Conservation (phyloP, 2,113 vertebrate species). For the Toxotes chatareus region DNA sequence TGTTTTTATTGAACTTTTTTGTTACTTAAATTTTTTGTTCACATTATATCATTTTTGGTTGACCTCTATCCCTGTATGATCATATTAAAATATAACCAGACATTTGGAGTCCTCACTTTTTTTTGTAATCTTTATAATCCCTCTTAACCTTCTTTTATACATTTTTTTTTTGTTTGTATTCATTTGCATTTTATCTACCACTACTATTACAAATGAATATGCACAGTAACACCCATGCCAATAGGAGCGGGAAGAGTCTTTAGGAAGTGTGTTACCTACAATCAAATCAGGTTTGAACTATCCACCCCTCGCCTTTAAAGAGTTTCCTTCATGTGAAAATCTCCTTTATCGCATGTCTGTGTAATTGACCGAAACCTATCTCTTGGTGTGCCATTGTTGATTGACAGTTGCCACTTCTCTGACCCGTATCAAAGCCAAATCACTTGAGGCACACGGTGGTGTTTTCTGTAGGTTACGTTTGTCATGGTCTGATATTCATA, state of each 20-base stretch:
- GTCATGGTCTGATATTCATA: slow-evolving; percentile 55
- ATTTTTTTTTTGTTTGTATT: slow-evolving; percentile 50
- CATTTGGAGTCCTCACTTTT: slow-evolving; percentile 87
- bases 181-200: slow-evolving; percentile 64
- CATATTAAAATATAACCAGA: slow-evolving; percentile 98
- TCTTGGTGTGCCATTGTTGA: slow-evolving; percentile 68
- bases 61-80: slow-evolving; percentile 92
- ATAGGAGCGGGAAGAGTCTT: slow-evolving; percentile 54
- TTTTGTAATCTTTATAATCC: slow-evolving; percentile 63
- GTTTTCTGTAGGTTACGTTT: slow-evolving; percentile 56
- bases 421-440: slow-evolving; percentile 65
- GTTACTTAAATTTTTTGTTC: slow-evolving; percentile 90
- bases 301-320: slow-evolving; percentile 80
- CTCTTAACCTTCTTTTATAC: slow-evolving; percentile 52
- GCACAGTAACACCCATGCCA: slow-evolving; percentile 79
- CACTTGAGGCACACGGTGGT: slow-evolving; percentile 46
- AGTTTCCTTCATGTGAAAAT: slow-evolving; percentile 69
- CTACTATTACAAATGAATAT: slow-evolving; percentile 70
- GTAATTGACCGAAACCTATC: slow-evolving; percentile 51
- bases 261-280: slow-evolving; percentile 73
- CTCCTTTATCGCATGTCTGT: slow-evolving; percentile 67
- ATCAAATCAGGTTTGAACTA: slow-evolving; percentile 76
- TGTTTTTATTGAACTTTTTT: slow-evolving; percentile 89
- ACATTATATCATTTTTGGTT: slow-evolving; percentile 87
- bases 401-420: slow-evolving; percentile 43